Percentiles rank a stretch among this genome's conserved stretches.
Conservation (phyloP, 2,797 vertebrate species). For the Clarias laeviceps region DNA sequence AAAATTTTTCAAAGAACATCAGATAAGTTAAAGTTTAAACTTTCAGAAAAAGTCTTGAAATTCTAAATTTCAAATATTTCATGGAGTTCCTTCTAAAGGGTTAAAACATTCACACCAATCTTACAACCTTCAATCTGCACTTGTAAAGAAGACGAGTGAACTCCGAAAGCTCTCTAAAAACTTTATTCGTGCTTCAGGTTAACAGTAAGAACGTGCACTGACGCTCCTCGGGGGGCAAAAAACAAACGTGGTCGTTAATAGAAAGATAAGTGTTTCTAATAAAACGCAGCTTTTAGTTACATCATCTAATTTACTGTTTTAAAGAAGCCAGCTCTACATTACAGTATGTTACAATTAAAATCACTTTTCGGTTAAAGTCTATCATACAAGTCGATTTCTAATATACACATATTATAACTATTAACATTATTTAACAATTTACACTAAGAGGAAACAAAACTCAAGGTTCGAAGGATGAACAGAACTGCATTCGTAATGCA, state of each 20-base stretch:
- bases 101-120: neutral
- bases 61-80: no score
- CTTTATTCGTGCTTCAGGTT: constrained; percentile 72
- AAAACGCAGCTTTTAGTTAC: constrained; percentile 70
- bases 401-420: constrained; percentile 71
- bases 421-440: constrained; percentile 65
- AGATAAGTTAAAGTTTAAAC: no score
- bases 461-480: no score
- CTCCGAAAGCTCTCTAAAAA: constrained; percentile 59
- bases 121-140: neutral
- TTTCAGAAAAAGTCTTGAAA: no score
- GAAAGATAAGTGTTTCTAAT: constrained; percentile 67
- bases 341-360: constrained; percentile 78
- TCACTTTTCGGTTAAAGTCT: constrained; percentile 62
- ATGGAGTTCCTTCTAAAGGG: no score
- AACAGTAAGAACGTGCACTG: constrained; percentile 65
- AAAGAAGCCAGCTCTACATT: constrained; percentile 67
- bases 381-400: constrained; percentile 49
- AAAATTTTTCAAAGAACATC: no score
- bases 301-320: constrained; percentile 59
- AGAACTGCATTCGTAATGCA: neutral
- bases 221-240: constrained; percentile 49
- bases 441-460: constrained; percentile 49
- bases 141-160: neutral
- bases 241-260: constrained; percentile 61